Conservation (phyloP, 2,888 invertebrate genomes). For the Netelia inedita region DNA sequence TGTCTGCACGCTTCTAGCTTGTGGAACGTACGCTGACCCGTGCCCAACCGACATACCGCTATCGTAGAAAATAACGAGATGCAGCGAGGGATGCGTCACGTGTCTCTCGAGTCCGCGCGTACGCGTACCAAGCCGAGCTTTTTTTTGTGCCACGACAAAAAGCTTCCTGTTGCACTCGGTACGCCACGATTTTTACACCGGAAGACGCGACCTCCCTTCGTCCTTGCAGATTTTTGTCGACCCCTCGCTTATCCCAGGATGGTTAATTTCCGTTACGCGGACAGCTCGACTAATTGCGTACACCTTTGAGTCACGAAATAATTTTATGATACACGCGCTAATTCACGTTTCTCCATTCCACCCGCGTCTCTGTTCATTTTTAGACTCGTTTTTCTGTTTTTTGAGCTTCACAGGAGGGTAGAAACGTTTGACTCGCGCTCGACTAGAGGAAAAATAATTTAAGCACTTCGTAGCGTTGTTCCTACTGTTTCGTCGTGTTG, state of each 20-base stretch:
- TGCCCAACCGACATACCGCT: conserved; percentile 36
- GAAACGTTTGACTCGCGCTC: too few relatives aligned
- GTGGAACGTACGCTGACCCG: conserved; percentile 56
- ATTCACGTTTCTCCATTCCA: neutral
- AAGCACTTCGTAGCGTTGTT: too few relatives aligned
- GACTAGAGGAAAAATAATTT: too few relatives aligned
- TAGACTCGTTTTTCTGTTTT: neutral
- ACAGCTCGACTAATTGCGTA: neutral
- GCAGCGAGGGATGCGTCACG: conserved; percentile 5
- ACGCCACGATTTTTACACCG: neutral
- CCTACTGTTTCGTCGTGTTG: too few relatives aligned
- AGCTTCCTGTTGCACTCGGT: neutral
- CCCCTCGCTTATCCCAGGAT: neutral
- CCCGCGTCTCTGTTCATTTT: neutral
- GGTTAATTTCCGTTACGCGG: neutral
- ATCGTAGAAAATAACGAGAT: conserved; percentile 61
- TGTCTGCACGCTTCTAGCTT: conserved; percentile 28
- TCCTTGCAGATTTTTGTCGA: neutral
- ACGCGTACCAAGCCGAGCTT: neutral
- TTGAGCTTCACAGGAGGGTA: neutral
- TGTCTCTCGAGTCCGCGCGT: neutral
- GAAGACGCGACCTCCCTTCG: neutral
- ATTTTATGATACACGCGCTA: conserved; percentile 5
- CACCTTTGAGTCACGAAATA: neutral
- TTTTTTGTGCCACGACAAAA: neutral